Conservation (phyloP, 1,140 invertebrate species). For the Zaprionus tsacasi region DNA sequence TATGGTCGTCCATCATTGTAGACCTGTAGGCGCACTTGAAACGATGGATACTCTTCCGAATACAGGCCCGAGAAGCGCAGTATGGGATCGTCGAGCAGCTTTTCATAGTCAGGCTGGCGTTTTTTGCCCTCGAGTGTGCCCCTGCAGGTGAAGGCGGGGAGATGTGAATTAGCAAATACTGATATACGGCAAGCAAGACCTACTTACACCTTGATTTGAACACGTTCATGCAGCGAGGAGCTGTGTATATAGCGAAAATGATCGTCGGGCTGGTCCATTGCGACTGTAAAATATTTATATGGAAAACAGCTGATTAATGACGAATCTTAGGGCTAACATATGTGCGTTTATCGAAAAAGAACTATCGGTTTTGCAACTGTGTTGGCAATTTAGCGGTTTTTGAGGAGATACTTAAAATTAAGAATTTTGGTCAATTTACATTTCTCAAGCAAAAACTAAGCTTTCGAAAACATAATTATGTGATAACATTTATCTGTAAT, state of each 20-base stretch:
- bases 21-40: slow-evolving; percentile 95
- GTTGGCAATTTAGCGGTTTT: slow-evolving; percentile 5
- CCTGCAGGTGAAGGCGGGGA: slow-evolving; percentile 84
- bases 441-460: neutral
- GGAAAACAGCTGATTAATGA: slow-evolving; percentile 35
- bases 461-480: too few relatives aligned
- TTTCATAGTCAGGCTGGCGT: slow-evolving; percentile 93
- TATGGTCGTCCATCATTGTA: slow-evolving; percentile 93
- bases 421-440: too few relatives aligned
- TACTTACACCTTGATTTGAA: slow-evolving; percentile 97
- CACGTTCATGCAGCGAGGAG: slow-evolving; percentile 93
- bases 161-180: neutral
- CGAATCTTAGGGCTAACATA: slow-evolving; percentile 21
- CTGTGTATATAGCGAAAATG: slow-evolving; percentile 95
- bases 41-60: slow-evolving; percentile 92
- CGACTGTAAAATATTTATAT: slow-evolving; percentile 32
- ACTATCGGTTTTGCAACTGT: neutral
- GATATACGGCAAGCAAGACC: neutral
- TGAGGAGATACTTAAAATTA: neutral
- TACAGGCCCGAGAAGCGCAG: slow-evolving; percentile 96
- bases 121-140: slow-evolving; percentile 97
- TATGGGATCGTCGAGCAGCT: slow-evolving; percentile 94
- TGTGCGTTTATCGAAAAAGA: neutral
- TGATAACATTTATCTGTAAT: neutral
- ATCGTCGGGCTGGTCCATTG: slow-evolving; percentile 86